A percentile compares a stretch with the other conserved stretches of the same genome.
Conservation (phyloP, 2,113 vertebrate species). For the Piaya cayana region DNA sequence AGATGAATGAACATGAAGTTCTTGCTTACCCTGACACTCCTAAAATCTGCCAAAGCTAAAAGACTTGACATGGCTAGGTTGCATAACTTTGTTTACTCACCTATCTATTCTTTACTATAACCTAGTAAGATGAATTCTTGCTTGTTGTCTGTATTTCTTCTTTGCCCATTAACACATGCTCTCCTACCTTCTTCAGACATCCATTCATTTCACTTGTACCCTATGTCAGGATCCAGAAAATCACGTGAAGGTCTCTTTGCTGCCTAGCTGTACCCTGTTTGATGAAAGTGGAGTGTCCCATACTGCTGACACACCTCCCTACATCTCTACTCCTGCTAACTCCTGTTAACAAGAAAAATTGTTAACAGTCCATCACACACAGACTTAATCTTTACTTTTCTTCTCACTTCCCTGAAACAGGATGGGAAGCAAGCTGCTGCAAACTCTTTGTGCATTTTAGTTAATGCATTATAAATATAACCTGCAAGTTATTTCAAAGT, state of each 20-base stretch:
- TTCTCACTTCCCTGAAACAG: neutral
- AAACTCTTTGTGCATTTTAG: neutral
- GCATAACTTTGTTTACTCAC: neutral
- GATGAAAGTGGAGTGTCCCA: neutral
- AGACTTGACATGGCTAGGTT: rapidly evolving
- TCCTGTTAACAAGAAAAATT: too few relatives aligned
- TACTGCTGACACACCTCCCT: too few relatives aligned
- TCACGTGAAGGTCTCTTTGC: neutral
- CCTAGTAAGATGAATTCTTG: neutral
- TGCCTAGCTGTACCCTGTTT: neutral
- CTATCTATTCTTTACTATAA: neutral
- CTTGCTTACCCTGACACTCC: neutral
- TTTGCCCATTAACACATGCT: neutral
- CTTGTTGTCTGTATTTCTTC: neutral
- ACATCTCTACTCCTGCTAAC: neutral
- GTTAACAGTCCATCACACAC: neutral
- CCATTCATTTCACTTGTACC: neutral
- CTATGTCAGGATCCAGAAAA: neutral
- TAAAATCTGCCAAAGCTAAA: neutral
- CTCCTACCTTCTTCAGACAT: neutral
- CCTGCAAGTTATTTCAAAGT: neutral
- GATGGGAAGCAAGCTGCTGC: neutral
- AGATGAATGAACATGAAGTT: neutral
- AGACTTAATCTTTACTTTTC: neutral
- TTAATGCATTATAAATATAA: neutral